These are phyloP conservation scores for Myocastor coypus DNA, from an alignment of 2,113 vertebrate species.

Conservation along the genomic window DNA sequence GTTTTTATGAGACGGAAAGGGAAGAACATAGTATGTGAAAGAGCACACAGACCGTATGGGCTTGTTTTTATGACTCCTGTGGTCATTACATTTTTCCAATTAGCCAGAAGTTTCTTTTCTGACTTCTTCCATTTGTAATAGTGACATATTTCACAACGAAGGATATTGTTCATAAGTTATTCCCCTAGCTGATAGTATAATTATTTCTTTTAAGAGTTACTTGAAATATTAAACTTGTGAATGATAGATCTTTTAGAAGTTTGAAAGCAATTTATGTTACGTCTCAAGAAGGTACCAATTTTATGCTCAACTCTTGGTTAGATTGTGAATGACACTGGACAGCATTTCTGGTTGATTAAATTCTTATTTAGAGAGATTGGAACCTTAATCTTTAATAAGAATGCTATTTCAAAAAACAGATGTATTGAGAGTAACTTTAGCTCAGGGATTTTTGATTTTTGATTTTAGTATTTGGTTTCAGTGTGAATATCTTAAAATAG, in stretches of 20 bases:
- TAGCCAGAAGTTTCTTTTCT: background rate
- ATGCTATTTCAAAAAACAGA: slow-evolving; percentile 35
- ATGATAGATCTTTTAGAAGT: slow-evolving; percentile 58
- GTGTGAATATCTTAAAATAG: slow-evolving; percentile 20
- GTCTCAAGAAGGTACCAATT: slow-evolving; percentile 50
- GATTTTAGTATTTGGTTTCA: slow-evolving; percentile 37
- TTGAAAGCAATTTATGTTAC: slow-evolving; percentile 53
- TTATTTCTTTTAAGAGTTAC: slow-evolving; percentile 81
- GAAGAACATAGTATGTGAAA: background rate
- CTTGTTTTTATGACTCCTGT: background rate
- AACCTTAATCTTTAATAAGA: slow-evolving; percentile 54
- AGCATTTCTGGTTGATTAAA: slow-evolving; percentile 47
- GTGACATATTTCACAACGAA: slow-evolving; percentile 74
- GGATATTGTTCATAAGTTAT: slow-evolving; percentile 66
- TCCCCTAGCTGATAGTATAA: slow-evolving; percentile 80
- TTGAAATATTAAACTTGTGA: slow-evolving; percentile 79
- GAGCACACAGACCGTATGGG: background rate
- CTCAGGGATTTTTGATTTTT: background rate
- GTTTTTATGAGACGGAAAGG: background rate
- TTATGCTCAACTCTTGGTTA: background rate
- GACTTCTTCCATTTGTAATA: slow-evolving; percentile 75
- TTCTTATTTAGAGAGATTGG: slow-evolving; percentile 62
- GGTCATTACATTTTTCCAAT: background rate
- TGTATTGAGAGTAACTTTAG: slow-evolving; percentile 56
- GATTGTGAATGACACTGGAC: background rate